Conservation (phyloP, 2,888 invertebrate genomes). For the Aphidius colemani region DNA sequence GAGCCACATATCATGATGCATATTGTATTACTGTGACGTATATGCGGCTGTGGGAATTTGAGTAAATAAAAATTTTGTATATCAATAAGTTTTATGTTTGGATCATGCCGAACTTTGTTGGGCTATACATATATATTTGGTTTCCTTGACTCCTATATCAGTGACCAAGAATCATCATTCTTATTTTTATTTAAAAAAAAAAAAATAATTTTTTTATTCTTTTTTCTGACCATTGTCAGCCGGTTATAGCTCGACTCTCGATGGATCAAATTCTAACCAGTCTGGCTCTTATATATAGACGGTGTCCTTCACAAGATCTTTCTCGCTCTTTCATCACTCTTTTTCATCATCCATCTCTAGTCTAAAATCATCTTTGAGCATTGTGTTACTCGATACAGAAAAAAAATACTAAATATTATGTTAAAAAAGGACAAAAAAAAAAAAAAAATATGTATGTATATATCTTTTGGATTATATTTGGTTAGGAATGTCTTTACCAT, state of each 20-base stretch:
- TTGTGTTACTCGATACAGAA: constrained; percentile 43
- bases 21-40: not conserved
- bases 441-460: no score
- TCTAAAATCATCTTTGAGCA: constrained; percentile 51
- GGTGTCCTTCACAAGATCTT: constrained; percentile 53
- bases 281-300: constrained; percentile 53
- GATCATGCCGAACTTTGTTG: no score
- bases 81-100: no score
- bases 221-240: constrained; percentile 48
- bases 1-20: no score
- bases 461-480: no score
- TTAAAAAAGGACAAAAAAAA: not conserved
- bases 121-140: no score
- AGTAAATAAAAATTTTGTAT: constrained; percentile 4
- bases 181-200: constrained; percentile 16
- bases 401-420: not conserved
- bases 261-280: constrained; percentile 60
- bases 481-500: no score
- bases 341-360: constrained; percentile 28
- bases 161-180: constrained; percentile 32
- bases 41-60: not conserved
- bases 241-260: constrained; percentile 52
- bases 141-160: constrained; percentile 31
- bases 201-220: constrained; percentile 32
- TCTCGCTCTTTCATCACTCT: constrained; percentile 33